Percentiles rank a stretch among this genome's conserved stretches.
Evolutionary conservation across 92 coral and sea anemone genomes (phyloP).

Genomic region (Palythoa caribaeorum): DNA sequence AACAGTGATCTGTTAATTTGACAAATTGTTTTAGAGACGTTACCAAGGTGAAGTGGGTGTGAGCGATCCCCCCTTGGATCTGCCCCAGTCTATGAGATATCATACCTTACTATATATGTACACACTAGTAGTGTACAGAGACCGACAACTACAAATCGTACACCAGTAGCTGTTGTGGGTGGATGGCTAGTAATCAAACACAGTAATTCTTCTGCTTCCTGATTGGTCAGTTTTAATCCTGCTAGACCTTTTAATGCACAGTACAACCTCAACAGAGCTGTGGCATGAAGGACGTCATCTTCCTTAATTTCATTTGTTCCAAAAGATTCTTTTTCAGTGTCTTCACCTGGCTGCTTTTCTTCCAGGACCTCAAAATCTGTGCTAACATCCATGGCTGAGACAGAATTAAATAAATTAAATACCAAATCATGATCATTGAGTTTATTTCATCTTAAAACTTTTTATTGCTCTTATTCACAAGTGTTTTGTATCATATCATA

Average conservation of each 20-base stretch:
- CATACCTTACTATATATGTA: slow-evolving; percentile 71
- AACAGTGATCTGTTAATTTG: too few species aligned
- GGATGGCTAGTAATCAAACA: slow-evolving; percentile 91
- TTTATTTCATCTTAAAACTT: not conserved
- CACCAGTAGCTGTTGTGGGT: slow-evolving; percentile 94
- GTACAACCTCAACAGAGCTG: slow-evolving; percentile 85
- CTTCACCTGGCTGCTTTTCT: slow-evolving; percentile 63
- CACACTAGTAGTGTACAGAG: slow-evolving; percentile 89
- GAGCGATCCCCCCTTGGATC: too few species aligned
- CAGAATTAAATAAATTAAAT: not conserved
- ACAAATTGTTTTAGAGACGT: too few species aligned
- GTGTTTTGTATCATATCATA: too few species aligned
- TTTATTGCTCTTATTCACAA: too few species aligned
- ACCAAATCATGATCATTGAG: not conserved
- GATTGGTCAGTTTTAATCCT: slow-evolving; percentile 90
- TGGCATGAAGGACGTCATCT: slow-evolving; percentile 86
- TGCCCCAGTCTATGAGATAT: too few species aligned
- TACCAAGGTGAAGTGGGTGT: too few species aligned
- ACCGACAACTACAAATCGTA: slow-evolving; percentile 90
- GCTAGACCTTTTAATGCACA: slow-evolving; percentile 95
- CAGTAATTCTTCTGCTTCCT: slow-evolving; percentile 85
- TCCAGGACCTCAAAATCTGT: slow-evolving; percentile 93
- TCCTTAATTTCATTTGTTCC: slow-evolving; percentile 80
- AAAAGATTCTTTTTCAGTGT: slow-evolving; percentile 47
- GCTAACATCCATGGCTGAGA: slow-evolving; percentile 91